Evolutionary conservation across 2,113 vertebrate species (phyloP).

Genomic region (Blennius ocellaris): DNA sequence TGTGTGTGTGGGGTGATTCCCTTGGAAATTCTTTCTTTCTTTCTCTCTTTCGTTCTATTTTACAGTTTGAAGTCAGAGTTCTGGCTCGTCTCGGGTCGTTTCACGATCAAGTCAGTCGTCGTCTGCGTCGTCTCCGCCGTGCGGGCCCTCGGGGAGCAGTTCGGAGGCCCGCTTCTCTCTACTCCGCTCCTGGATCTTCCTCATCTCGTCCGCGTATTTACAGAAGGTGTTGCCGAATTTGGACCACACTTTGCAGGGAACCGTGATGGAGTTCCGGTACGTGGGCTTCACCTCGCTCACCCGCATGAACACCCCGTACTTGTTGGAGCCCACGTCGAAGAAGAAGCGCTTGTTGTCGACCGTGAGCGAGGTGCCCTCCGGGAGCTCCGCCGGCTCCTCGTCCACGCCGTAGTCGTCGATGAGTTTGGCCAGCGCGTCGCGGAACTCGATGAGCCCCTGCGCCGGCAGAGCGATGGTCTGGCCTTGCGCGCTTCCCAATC

Average conservation of each 20-base stretch:
- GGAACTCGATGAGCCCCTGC: conserved; percentile 98
- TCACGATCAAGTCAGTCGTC: conserved; percentile 89
- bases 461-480: conserved; percentile 97
- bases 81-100: conserved; percentile 53
- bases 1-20: conserved; percentile 83
- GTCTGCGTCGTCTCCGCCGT: conserved; percentile 89
- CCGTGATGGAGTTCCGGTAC: conserved; percentile 99
- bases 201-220: conserved; percentile 98
- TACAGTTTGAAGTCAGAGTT: conserved; percentile 78
- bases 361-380: conserved; percentile 98
- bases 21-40: conserved; percentile 75
- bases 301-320: conserved; percentile 99
- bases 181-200: conserved; percentile 97
- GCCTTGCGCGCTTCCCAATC: conserved; percentile 96
- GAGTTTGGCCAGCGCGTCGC: conserved; percentile 96
- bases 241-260: conserved; percentile 99
- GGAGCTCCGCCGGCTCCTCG: conserved; percentile 98
- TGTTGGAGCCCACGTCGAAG: conserved; percentile 98
- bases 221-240: conserved; percentile 98
- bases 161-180: conserved; percentile 94
- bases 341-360: conserved; percentile 99
- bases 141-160: conserved; percentile 86
- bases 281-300: conserved; percentile 99
- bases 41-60: conserved; percentile 51
- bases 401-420: conserved; percentile 98